Conservation (phyloP, 1,140 invertebrate species). For the Drosophila sproati region DNA sequence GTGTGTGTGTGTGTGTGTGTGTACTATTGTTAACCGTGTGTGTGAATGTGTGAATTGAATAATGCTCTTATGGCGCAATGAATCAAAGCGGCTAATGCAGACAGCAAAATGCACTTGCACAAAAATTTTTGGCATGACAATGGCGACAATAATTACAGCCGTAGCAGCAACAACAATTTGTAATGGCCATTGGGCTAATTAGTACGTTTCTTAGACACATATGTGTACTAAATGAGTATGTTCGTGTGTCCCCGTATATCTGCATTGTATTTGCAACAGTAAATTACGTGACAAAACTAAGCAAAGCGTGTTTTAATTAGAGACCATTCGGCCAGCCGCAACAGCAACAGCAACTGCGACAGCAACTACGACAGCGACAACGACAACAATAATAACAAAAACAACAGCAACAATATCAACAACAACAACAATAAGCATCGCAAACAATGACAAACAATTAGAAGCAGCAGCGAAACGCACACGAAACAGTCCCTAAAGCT, state of each 20-base stretch:
- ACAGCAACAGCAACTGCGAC: slow-evolving; percentile 1
- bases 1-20: background rate
- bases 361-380: background rate
- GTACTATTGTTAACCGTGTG: background rate
- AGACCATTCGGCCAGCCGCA: slow-evolving; percentile 16
- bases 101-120: slow-evolving; percentile 50
- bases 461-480: too few species aligned
- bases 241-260: background rate
- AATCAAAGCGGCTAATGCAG: slow-evolving; percentile 54
- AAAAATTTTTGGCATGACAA: slow-evolving; percentile 43
- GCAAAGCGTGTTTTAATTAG: slow-evolving; percentile 54
- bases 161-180: slow-evolving; percentile 30
- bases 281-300: slow-evolving; percentile 57
- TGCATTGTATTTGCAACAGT: slow-evolving; percentile 43
- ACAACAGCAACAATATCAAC: too few species aligned
- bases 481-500: too few species aligned
- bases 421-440: too few species aligned
- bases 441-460: too few species aligned
- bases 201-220: slow-evolving; percentile 51
- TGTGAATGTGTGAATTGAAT: slow-evolving; percentile 24
- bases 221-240: background rate
- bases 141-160: slow-evolving; percentile 42
- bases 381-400: too few species aligned
- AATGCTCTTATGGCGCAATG: slow-evolving; percentile 34
- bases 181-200: slow-evolving; percentile 48